Evolutionary conservation across 2,113 vertebrate species (phyloP), one percentile per base, ranked within the genome.

Genomic region (Sphyrna mokarran): DNA sequence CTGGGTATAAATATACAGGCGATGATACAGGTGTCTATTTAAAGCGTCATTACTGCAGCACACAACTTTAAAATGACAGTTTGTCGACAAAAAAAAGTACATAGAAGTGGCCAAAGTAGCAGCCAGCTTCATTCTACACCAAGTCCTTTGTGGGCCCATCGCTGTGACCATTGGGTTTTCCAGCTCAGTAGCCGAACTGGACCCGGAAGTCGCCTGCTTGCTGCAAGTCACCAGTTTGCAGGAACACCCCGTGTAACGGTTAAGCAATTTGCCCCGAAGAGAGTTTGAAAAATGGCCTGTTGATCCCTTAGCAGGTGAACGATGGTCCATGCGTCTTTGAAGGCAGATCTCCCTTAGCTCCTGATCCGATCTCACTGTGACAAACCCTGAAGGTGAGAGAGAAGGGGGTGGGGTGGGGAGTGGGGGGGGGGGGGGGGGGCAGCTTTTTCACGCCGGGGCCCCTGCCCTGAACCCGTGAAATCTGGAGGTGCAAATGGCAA

Each of bases 1-100:
- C n/a, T 93, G 89, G 20, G 61, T 93, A 22, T 93, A 93, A 93
- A 93, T 93, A 93, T 93, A 93, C 89, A 93, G 89, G 66, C 66
- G 89, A 37, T 93, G 66, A 93, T 68, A 63, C 89, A 93, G 33
- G n/a, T n/a, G 33, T n/a, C 89, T 91, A 66, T n/a, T 90, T 91
- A 91, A 93, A 93, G 89, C 89, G 66, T 93, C 18, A 37, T 93
- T 66, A 93, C 61, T 93, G 89, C 37, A 93, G 89, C 61, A 66
- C 61, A 93, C 89, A 93, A 93, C 89, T 23, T 93, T 93, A 66
- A 93, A 93, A 9, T 93, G 66, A 93, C 89, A 37, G 61, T 93
- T 68, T 61, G n/a, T 91, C 66, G 58, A 91, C 54, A 91, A 66
- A 63, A 93, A 93, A 66, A 93, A n/a, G 86, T 89, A 89, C 61